These are phyloP conservation scores for Caradrina kadenii DNA, from an alignment of 2,888 invertebrate species.

Conservation along the genomic window DNA sequence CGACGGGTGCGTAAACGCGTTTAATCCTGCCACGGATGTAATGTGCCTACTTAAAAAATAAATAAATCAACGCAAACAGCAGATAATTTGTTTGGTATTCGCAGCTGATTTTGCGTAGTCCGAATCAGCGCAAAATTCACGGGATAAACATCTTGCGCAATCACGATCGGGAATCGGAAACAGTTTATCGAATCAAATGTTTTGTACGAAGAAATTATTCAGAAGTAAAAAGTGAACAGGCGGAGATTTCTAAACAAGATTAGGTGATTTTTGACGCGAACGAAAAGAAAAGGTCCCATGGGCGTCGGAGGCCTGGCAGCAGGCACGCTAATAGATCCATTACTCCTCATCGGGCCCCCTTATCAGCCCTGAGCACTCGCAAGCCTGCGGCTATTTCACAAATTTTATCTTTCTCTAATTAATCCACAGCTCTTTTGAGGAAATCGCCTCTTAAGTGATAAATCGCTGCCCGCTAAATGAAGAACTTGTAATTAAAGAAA, in stretches of 20 bases:
- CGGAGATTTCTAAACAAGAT: slow-evolving; percentile 76
- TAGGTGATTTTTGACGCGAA: slow-evolving; percentile 77
- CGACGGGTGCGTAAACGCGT: slow-evolving; percentile 19
- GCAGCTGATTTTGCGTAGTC: slow-evolving; percentile 68
- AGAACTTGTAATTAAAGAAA: slow-evolving; percentile 84
- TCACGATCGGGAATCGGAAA: slow-evolving; percentile 68
- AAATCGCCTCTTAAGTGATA: slow-evolving; percentile 85
- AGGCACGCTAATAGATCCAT: slow-evolving; percentile 83
- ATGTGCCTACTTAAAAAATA: slow-evolving; percentile 67
- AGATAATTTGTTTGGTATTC: slow-evolving; percentile 76
- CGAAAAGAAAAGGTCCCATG: slow-evolving; percentile 71
- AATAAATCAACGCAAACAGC: slow-evolving; percentile 69
- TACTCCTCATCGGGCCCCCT: slow-evolving; percentile 82
- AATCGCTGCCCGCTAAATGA: slow-evolving; percentile 81
- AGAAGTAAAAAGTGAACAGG: slow-evolving; percentile 72
- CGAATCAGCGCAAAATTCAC: slow-evolving; percentile 74
- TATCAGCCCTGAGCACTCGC: slow-evolving; percentile 85
- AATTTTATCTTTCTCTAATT: slow-evolving; percentile 89
- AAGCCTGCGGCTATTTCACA: slow-evolving; percentile 82
- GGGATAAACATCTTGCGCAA: slow-evolving; percentile 72
- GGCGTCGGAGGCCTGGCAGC: slow-evolving; percentile 64
- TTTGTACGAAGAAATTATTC: slow-evolving; percentile 77
- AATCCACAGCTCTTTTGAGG: slow-evolving; percentile 85
- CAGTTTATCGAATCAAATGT: slow-evolving; percentile 80
- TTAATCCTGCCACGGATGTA: slow-evolving; percentile 45